phyloP scores from a whole-genome alignment of 2,113 vertebrate species.

The Regulus satrapa region DNA sequence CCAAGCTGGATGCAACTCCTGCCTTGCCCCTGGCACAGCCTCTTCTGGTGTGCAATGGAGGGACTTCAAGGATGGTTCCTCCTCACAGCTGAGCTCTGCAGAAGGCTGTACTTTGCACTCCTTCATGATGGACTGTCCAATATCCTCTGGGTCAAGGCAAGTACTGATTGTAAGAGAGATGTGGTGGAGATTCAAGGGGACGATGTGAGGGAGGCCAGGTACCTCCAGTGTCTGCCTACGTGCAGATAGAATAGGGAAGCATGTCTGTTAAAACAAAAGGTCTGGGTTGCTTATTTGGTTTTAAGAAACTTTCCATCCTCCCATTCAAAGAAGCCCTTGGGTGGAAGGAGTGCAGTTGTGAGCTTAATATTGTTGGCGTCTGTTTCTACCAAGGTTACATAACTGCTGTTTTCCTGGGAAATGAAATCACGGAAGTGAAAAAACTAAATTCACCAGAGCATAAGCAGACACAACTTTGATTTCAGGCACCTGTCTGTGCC shows the following conservation, averaged over 20 bases:
- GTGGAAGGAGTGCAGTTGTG: neutral
- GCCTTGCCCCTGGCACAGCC: neutral
- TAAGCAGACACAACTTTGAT: conserved; percentile 46
- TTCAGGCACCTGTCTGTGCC: conserved; percentile 51
- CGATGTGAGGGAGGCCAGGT: neutral
- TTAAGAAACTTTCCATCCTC: conserved; percentile 58
- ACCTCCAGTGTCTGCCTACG: conserved; percentile 1
- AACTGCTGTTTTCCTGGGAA: conserved; percentile 48
- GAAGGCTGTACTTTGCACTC: neutral
- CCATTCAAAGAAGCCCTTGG: conserved; percentile 23
- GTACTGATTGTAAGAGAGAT: neutral
- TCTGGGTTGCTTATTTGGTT: conserved; percentile 20
- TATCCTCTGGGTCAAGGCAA: neutral
- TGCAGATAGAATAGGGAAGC: neutral
- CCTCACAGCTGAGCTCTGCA: neutral
- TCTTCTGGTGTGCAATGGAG: neutral
- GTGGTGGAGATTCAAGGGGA: neutral
- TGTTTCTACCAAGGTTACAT: conserved; percentile 29
- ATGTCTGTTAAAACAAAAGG: conserved; percentile 44
- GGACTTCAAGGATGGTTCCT: neutral
- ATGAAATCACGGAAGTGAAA: conserved; percentile 56
- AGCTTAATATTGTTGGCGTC: conserved; percentile 6
- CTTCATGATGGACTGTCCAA: neutral
- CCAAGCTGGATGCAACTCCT: neutral
- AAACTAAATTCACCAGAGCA: neutral